These are phyloP conservation scores for Coleophora flavipennella DNA, from an alignment of 2,888 invertebrate species.

Conservation along the genomic window DNA sequence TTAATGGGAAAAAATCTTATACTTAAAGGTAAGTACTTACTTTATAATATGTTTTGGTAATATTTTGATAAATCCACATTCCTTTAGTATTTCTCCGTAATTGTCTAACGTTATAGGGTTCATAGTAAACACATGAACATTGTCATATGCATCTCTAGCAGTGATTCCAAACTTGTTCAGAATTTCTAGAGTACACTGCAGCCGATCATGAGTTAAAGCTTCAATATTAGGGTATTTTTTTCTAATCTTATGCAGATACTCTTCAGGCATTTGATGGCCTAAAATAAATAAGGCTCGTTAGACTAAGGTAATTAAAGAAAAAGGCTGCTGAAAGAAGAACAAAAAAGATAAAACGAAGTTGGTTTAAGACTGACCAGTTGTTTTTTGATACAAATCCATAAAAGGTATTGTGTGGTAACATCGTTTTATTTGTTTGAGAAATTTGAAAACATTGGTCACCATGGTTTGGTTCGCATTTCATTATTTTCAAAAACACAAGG, in stretches of 20 bases:
- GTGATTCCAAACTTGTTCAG: constrained; percentile 57
- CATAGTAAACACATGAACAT: constrained; percentile 72
- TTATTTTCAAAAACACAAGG: no score
- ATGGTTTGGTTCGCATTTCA: no score
- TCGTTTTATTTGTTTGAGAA: constrained; percentile 9
- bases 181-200: constrained; percentile 44
- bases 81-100: constrained; percentile 73
- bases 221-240: constrained; percentile 49
- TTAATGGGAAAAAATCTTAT: no score
- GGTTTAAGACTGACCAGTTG: constrained; percentile 33
- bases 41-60: constrained; percentile 52
- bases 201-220: constrained; percentile 31
- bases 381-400: constrained; percentile 42
- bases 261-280: constrained; percentile 37
- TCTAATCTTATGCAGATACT: constrained; percentile 27
- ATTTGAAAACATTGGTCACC: not conserved
- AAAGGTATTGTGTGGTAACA: constrained; percentile 34
- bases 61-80: constrained; percentile 71
- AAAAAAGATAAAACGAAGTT: not conserved
- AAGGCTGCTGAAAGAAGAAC: not conserved
- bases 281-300: constrained; percentile 7
- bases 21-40: constrained; percentile 29
- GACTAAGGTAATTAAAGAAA: no score
- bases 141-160: constrained; percentile 61
- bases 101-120: constrained; percentile 73